Conservation (phyloP, 2,113 vertebrate genomes). For the Pyrgilauda ruficollis region DNA sequence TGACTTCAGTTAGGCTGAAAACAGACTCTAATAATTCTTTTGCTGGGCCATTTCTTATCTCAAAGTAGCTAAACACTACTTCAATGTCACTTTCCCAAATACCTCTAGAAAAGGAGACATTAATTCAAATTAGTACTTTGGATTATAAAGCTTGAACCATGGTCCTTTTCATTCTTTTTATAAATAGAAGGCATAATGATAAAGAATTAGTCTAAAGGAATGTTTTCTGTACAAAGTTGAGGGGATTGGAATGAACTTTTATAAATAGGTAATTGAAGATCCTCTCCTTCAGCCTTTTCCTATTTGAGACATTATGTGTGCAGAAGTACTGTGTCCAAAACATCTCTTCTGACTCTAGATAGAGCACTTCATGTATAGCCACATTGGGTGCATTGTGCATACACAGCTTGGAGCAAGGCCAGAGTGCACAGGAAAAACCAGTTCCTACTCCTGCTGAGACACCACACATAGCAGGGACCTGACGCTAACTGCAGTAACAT, state of each 20-base stretch:
- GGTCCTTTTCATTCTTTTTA: not conserved
- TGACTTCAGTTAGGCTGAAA: not conserved
- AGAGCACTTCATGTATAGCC: not conserved
- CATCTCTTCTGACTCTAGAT: not conserved
- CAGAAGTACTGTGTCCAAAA: not conserved
- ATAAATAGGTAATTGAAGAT: not conserved
- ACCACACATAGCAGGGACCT: not conserved
- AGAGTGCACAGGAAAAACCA: conserved; percentile 6
- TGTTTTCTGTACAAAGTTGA: not conserved
- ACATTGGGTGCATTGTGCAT: not conserved
- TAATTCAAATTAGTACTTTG: not conserved
- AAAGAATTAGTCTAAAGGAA: not conserved
- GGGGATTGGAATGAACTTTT: not conserved
- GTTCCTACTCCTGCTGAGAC: not conserved
- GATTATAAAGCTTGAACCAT: not conserved
- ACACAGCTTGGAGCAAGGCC: not conserved
- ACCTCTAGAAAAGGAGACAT: not conserved
- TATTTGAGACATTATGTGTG: not conserved
- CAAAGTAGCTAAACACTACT: not conserved
- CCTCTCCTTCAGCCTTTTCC: not conserved
- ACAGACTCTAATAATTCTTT: not conserved
- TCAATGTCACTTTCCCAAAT: not conserved
- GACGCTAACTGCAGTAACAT: not conserved
- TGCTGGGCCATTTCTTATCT: not conserved
- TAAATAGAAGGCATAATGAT: not conserved